A percentile compares a stretch with the other conserved stretches of the same genome.
These are phyloP conservation scores for Falco concolor DNA, from an alignment of 2,797 vertebrate genomes.

Conservation along the genomic window DNA sequence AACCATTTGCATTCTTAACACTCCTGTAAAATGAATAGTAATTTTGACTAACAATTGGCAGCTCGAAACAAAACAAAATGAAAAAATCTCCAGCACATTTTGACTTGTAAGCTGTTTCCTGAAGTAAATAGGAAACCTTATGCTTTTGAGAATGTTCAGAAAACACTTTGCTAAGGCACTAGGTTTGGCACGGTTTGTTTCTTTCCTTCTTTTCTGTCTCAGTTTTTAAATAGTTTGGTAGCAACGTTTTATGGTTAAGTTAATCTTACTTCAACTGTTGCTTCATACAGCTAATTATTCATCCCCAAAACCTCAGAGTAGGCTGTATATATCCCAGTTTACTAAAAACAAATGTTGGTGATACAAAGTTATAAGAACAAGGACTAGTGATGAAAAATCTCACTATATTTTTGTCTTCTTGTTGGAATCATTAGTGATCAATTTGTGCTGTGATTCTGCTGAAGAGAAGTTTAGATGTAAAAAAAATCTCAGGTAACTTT, in stretches of 20 bases:
- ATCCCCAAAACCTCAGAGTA: neutral
- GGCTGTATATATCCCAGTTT: neutral
- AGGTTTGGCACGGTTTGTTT: neutral
- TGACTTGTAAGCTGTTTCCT: constrained; percentile 46
- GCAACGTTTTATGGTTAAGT: neutral
- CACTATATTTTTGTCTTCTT: neutral
- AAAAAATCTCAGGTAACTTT: neutral
- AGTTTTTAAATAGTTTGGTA: neutral
- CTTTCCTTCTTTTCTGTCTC: neutral
- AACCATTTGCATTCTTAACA: constrained; percentile 78
- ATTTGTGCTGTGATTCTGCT: neutral
- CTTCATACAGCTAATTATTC: neutral
- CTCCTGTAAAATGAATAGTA: constrained; percentile 67
- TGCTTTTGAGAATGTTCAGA: neutral
- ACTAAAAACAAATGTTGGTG: neutral
- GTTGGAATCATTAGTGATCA: neutral
- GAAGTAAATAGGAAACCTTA: constrained; percentile 31
- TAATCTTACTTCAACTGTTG: neutral
- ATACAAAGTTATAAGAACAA: neutral
- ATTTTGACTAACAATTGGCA: constrained; percentile 68
- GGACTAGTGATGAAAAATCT: neutral
- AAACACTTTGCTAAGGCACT: neutral
- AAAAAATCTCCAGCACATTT: neutral
- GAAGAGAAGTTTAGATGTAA: neutral
- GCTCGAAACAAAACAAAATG: constrained; percentile 12